Percentiles rank a stretch among this genome's conserved stretches.
Evolutionary conservation across 1,140 invertebrate species (phyloP).

Genomic region (Argopecten irradians): DNA sequence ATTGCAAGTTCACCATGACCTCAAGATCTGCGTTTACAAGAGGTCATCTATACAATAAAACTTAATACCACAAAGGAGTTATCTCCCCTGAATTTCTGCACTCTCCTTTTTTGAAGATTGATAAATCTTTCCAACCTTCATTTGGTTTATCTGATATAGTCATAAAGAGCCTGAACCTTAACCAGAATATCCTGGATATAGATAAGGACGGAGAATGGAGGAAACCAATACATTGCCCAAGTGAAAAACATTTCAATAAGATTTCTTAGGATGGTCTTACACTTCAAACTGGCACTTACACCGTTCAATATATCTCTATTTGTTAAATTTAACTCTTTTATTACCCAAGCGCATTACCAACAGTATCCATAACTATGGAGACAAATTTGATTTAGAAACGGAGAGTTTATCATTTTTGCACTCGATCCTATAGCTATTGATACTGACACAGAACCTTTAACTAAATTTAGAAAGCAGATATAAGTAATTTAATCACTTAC

Average conservation of each 20-base stretch:
- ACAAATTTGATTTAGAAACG: not conserved
- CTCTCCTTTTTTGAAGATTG: conserved; percentile 21
- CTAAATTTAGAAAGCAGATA: conserved; percentile 1
- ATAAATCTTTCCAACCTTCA: not conserved
- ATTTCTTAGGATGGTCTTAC: not conserved
- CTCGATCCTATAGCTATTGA: not conserved
- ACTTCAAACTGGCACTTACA: not conserved
- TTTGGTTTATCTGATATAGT: not conserved
- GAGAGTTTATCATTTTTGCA: not conserved
- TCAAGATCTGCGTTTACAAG: not conserved
- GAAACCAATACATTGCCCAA: not conserved
- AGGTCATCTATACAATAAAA: not conserved
- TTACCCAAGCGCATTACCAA: no score
- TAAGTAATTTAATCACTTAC: conserved; percentile 19
- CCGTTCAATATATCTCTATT: not conserved
- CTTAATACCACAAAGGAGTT: conserved; percentile 7
- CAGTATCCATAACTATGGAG: not conserved
- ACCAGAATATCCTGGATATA: not conserved
- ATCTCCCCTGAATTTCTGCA: not conserved
- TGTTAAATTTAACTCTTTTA: not conserved
- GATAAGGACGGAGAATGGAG: not conserved
- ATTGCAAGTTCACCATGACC: not conserved
- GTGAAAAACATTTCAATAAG: not conserved
- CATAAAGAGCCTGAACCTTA: not conserved
- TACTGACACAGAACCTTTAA: not conserved